Conservation (phyloP, 2,888 invertebrate species). For the Drosophila engyochracea region DNA sequence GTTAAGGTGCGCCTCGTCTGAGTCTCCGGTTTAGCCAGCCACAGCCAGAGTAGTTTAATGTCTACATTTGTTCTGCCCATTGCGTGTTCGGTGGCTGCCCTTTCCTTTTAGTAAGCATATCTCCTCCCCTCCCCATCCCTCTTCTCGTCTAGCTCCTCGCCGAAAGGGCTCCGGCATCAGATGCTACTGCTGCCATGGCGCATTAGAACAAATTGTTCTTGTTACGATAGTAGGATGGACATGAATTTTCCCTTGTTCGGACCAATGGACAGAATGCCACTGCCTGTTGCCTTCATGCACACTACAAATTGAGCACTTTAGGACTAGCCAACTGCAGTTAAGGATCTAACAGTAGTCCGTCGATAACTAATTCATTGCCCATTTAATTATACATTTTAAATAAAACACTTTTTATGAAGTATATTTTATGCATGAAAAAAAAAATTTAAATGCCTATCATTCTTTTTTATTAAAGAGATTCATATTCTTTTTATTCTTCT, state of each 20-base stretch:
- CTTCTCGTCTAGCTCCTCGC: slow-evolving; percentile 13
- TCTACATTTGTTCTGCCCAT: slow-evolving; percentile 79
- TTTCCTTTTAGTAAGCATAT: slow-evolving; percentile 50
- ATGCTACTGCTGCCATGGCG: slow-evolving; percentile 67
- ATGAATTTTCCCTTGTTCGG: slow-evolving; percentile 80
- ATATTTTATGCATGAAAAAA: too few species aligned
- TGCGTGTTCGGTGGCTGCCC: slow-evolving; percentile 78
- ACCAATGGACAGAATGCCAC: slow-evolving; percentile 75
- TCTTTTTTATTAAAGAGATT: too few species aligned
- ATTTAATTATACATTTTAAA: not conserved
- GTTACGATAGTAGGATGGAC: slow-evolving; percentile 80
- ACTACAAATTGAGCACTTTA: slow-evolving; percentile 7
- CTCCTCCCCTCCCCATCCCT: slow-evolving; percentile 7
- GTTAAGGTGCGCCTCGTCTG: slow-evolving; percentile 52
- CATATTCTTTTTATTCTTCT: not conserved
- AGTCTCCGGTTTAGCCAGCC: slow-evolving; percentile 26
- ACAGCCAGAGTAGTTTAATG: slow-evolving; percentile 72
- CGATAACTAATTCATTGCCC: not conserved
- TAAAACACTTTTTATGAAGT: not conserved
- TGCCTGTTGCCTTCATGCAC: slow-evolving; percentile 38
- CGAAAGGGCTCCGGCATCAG: slow-evolving; percentile 22
- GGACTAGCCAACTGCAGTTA: not conserved
- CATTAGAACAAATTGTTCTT: slow-evolving; percentile 82
- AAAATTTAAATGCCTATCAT: too few species aligned
- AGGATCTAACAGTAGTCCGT: not conserved